Base-by-base conservation (phyloP, 2,888 invertebrate species). In the Diarsia rubi region DNA sequence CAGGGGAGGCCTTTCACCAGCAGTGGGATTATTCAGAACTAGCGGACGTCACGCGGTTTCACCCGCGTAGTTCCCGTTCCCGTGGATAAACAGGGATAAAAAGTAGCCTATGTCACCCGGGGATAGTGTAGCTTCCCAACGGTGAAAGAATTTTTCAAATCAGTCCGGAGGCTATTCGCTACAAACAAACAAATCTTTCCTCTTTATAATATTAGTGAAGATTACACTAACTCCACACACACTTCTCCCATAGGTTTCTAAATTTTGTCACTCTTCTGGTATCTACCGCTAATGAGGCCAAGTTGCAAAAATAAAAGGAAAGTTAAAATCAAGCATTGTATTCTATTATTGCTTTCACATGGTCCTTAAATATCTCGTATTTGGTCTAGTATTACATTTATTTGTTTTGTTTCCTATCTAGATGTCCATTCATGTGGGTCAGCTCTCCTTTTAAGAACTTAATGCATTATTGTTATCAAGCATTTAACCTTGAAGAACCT, bases 401-500 rank as follows among this genome's bases (percentile, higher is more conserved):
- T 57, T 60, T 60, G 19, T 45, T 69, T 19, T 24, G 54, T 69
- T 65, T 65, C 52, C 75, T 63, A 49, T 63, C 31, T 75, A 49
- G 63, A 31, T 42, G 68, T 24, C 44, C 69, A n/a, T 75, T 37
- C 47, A 57, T 59, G 12, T 57, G 62, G 63, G 57, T 57, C 78
- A 78, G 49, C 16, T 31, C 37, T 24, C 75, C 68, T 71, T 75
- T 16, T 73, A 60, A 65, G 60, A 69, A 49, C 49, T 62, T 69
- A 69, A 68, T 83, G 66, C 60, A 73, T 73, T 59, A 73, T 83
- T 73, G 45, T 83, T 69, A 66, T 54, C 24, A 62, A 73, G 66
- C 47, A 69, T 27, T 65, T 65, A 54, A 45, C 77, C 62, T 82
- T 81, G 81, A 81, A 66, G n/a, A 67, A 27, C 75, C 78, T 81